Base-by-base conservation (phyloP, 2,888 invertebrate genomes). In the Cyaniris semiargus region DNA sequence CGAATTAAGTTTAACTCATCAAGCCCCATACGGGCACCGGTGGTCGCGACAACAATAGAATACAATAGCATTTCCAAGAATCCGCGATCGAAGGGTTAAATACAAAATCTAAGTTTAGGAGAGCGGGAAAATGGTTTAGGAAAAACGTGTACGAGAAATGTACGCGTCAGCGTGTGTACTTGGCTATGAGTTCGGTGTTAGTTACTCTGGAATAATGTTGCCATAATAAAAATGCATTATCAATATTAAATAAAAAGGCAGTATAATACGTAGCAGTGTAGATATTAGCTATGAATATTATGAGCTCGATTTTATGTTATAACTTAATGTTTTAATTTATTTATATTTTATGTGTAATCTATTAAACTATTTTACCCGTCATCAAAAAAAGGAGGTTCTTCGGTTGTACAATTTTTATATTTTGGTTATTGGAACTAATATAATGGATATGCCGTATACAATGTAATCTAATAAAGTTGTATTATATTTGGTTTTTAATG, bases 181-280 rank as follows among this genome's bases (percentile, higher is more conserved):
- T 88, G 83, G 89, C 91, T 70, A 83, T 94, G 76, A 92, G 91
- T 84, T 86, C 90, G 71, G 80, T 94, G 80, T 81, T 93, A 78
- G 93, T 93, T 80, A 90, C 90, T 78, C 85, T 93, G 83, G 94
- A 94, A 81, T 94, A 86, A 87, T 70, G 74, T 58, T 82, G 79
- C 79, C 66, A 66, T 66, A 66, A 27, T 66, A 27, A 13, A 23
- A 66, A 66, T 27, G 23, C 23, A 23, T 58, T 27, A 66, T 31
- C 66, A 66, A 18, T 66, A 66, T 66, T 66, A 66, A 13, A 27
- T 66, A 23, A 10, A 31, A 6, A 66, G 1, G 18, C 27, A 66
- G 4, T 27, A 66, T 27, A 27, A 66, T 10, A 60, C 21, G n/a
- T 66, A 66, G 27, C 18, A 15, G 27, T 66, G 27, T 31, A 66